A percentile compares a stretch with the other conserved stretches of the same genome.
These are phyloP conservation scores for Augochlorella aurata DNA, from an alignment of 2,888 invertebrate species.

Conservation along the genomic window DNA sequence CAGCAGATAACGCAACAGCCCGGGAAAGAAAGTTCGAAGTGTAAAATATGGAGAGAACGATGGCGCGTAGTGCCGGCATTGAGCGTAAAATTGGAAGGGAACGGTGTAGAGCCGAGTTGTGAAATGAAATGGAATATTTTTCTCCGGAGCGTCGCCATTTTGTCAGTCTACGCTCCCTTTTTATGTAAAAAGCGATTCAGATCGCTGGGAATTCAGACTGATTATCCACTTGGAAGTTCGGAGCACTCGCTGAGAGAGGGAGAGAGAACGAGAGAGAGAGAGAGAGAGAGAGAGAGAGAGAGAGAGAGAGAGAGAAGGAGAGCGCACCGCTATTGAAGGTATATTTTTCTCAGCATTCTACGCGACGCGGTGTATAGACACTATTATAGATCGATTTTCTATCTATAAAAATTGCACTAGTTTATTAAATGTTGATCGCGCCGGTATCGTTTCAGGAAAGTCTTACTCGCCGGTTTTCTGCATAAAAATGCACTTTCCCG, in stretches of 20 bases:
- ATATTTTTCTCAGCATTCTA: neutral
- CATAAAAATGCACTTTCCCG: neutral
- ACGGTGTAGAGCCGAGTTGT: neutral
- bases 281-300: neutral
- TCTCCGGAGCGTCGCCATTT: neutral
- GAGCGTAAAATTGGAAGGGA: neutral
- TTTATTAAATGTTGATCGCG: slow-evolving; percentile 5
- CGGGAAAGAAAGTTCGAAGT: neutral
- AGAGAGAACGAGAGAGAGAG: neutral
- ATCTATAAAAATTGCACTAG: slow-evolving; percentile 11
- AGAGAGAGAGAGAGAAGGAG: neutral
- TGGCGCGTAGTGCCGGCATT: neutral
- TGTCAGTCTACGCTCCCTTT: neutral
- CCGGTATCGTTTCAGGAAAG: neutral
- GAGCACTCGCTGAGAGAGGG: neutral
- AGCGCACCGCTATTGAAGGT: neutral
- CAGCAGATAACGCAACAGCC: neutral
- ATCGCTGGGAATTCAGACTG: neutral
- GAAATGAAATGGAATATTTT: slow-evolving; percentile 10
- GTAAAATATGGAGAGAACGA: neutral
- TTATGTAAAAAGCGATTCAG: neutral
- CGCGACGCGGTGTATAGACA: neutral
- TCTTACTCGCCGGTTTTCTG: neutral
- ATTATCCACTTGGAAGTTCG: slow-evolving; percentile 5
- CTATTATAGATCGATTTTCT: slow-evolving; percentile 18